Conservation (phyloP, 2,113 vertebrate species). For the Mobula birostris region DNA sequence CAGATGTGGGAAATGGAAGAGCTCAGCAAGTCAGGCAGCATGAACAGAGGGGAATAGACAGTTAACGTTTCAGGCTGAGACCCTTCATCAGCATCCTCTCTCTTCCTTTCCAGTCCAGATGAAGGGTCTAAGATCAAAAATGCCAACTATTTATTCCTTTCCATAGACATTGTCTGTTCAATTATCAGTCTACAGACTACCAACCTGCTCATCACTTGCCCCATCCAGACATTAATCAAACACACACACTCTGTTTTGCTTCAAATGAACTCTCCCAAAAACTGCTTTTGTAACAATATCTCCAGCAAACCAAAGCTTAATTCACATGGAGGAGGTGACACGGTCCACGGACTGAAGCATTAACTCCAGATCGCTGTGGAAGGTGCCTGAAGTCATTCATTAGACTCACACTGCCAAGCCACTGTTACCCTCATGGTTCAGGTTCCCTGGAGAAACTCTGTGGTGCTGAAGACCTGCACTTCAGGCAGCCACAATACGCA, state of each 20-base stretch:
- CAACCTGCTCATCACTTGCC: neutral
- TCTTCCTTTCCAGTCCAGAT: no score
- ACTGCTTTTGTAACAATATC: neutral
- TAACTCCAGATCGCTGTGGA: neutral
- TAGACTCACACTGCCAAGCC: constrained; percentile 12
- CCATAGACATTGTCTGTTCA: no score
- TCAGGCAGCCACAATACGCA: neutral
- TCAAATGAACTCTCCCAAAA: constrained; percentile 2
- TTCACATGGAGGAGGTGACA: neutral
- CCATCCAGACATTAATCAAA: neutral
- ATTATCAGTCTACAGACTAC: neutral
- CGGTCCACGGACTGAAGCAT: neutral
- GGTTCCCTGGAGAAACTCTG: neutral
- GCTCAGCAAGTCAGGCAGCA: no score
- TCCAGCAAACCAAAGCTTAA: neutral
- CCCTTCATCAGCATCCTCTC: no score
- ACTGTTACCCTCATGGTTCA: constrained; percentile 28
- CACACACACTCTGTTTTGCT: neutral
- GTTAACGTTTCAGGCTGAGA: no score
- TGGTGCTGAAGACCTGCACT: neutral
- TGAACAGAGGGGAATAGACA: no score
- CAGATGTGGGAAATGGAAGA: no score
- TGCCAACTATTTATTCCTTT: no score
- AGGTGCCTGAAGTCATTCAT: constrained; percentile 29
- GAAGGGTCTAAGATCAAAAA: no score